Evolutionary conservation across 2,797 vertebrate genomes (phyloP).

Genomic region (Tadarida brasiliensis): DNA sequence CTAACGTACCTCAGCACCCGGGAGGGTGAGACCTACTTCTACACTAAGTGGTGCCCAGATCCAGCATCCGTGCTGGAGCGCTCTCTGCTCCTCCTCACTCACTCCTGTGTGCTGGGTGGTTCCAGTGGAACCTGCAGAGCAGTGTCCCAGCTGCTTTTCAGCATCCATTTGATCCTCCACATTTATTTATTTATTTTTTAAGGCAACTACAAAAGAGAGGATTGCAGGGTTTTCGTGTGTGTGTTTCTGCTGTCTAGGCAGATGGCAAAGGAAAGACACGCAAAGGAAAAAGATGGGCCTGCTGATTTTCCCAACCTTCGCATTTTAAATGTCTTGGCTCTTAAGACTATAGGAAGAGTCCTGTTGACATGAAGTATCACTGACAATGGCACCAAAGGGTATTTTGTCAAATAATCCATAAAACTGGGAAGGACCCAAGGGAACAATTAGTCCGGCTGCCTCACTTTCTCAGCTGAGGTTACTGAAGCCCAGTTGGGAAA

Average conservation of each 20-base stretch:
- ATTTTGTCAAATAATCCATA: conserved; percentile 45
- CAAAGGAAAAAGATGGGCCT: conserved; percentile 1
- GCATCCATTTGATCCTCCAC: not conserved
- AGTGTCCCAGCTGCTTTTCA: not conserved
- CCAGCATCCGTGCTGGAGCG: not conserved
- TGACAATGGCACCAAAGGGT: not conserved
- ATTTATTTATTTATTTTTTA: not conserved
- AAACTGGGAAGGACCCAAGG: not conserved
- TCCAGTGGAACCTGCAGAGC: not conserved
- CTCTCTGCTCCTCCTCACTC: not conserved
- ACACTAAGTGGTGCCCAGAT: not conserved
- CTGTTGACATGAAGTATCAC: not conserved
- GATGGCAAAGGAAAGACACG: not conserved
- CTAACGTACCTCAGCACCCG: not conserved
- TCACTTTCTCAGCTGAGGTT: conserved; percentile 11
- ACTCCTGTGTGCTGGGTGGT: not conserved
- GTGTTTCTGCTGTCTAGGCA: not conserved
- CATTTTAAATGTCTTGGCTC: conserved; percentile 11
- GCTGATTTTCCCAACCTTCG: not conserved
- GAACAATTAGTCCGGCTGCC: not conserved
- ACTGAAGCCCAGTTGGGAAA: not conserved
- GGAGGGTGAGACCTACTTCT: not conserved
- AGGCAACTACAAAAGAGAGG: not conserved
- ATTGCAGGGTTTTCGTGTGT: not conserved
- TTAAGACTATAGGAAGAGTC: conserved; percentile 3